Evolutionary conservation across 2,888 invertebrate genomes (phyloP).

Genomic region (Thalpophila matura): DNA sequence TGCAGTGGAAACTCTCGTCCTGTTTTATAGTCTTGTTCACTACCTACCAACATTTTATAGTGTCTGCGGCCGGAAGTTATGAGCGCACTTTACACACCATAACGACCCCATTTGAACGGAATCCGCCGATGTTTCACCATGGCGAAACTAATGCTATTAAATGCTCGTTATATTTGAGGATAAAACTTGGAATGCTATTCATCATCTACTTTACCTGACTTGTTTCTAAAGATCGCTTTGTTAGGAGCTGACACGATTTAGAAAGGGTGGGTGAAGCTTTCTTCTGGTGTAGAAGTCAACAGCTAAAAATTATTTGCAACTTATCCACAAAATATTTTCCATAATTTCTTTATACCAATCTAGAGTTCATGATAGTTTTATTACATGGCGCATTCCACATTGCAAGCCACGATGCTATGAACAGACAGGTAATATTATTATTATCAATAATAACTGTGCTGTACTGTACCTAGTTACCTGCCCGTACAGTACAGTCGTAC

Average conservation of each 20-base stretch:
- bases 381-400: neutral
- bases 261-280: neutral
- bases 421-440: conserved; percentile 8
- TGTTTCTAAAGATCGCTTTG: neutral
- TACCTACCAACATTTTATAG: conserved; percentile 35
- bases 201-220: conserved; percentile 17
- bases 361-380: conserved; percentile 10
- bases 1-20: conserved; percentile 24
- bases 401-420: neutral
- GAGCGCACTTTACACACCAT: conserved; percentile 38
- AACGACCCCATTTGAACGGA: conserved; percentile 34
- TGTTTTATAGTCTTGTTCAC: conserved; percentile 35
- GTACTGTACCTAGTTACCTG: neutral
- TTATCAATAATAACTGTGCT: neutral
- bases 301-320: neutral
- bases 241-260: neutral
- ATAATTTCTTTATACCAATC: neutral
- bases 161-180: conserved; percentile 34
- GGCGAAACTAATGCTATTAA: conserved; percentile 37
- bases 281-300: neutral
- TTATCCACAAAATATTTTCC: too few species aligned
- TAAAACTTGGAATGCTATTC: conserved; percentile 42
- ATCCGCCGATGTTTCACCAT: conserved; percentile 27
- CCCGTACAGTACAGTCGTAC: neutral
- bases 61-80: conserved; percentile 45